Evolutionary conservation across 2,113 vertebrate species (phyloP).

Genomic region (Chiloscyllium plagiosum): DNA sequence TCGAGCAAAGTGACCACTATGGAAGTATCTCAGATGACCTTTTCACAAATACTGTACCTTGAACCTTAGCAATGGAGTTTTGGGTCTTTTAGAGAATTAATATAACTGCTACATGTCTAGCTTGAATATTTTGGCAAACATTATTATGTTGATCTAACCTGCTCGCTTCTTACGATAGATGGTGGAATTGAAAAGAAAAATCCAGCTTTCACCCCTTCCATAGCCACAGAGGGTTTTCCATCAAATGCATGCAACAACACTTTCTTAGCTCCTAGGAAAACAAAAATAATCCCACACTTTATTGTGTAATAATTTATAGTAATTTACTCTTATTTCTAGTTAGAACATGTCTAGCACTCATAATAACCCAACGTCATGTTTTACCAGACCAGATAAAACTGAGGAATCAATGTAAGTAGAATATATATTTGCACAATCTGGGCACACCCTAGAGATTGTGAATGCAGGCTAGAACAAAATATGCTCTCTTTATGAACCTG

Average conservation of each 20-base stretch:
- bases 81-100: constrained; percentile 3
- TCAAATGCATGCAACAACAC: constrained; percentile 93
- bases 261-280: constrained; percentile 66
- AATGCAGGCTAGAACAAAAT: neutral
- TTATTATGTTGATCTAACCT: constrained; percentile 60
- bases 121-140: neutral
- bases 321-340: neutral
- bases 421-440: neutral
- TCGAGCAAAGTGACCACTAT: neutral
- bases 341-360: neutral
- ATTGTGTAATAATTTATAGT: neutral
- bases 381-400: neutral
- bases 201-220: constrained; percentile 88
- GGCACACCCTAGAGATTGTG: neutral
- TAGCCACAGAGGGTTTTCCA: constrained; percentile 81
- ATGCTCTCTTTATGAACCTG: neutral
- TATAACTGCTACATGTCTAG: neutral
- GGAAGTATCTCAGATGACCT: neutral
- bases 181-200: constrained; percentile 93
- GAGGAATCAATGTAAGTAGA: neutral
- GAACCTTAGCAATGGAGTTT: neutral
- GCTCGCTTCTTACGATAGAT: constrained; percentile 81
- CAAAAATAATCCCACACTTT: neutral
- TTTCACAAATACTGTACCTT: neutral
- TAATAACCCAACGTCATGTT: neutral